phyloP scores from a whole-genome alignment of 2,888 invertebrate genomes.

The Thymelicus lineola region DNA sequence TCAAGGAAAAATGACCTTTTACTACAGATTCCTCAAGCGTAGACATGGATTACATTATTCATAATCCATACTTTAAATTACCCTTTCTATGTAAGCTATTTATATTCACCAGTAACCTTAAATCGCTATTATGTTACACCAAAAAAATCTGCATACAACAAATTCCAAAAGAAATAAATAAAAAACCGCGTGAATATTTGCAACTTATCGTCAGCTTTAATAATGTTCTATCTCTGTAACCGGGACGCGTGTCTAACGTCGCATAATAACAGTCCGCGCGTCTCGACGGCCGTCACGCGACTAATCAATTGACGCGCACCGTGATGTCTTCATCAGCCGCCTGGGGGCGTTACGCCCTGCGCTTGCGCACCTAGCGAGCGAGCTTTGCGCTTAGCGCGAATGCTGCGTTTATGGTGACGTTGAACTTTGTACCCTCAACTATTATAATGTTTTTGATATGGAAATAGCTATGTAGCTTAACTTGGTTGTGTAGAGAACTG shows the following conservation, averaged over 20 bases:
- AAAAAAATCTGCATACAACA: slow-evolving; percentile 13
- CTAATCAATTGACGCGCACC: slow-evolving; percentile 82
- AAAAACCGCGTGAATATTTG: slow-evolving; percentile 34
- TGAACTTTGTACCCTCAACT: neutral
- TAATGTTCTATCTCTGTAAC: slow-evolving; percentile 48
- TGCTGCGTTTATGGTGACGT: slow-evolving; percentile 39
- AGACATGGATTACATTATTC: no score
- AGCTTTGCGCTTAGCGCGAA: slow-evolving; percentile 45
- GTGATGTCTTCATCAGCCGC: slow-evolving; percentile 84
- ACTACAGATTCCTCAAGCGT: no score
- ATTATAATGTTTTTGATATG: neutral
- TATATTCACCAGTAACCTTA: neutral
- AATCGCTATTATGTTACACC: neutral
- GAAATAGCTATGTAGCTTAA: no score
- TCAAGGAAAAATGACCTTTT: no score
- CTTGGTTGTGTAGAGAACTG: no score
- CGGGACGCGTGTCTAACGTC: slow-evolving; percentile 78
- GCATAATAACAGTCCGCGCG: slow-evolving; percentile 77
- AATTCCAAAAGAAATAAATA: slow-evolving; percentile 22
- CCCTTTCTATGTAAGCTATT: no score
- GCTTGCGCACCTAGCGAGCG: slow-evolving; percentile 51
- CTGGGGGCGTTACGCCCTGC: slow-evolving; percentile 80
- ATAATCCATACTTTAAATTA: no score
- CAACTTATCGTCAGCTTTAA: slow-evolving; percentile 35
- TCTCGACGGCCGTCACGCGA: slow-evolving; percentile 75